Percentiles rank a stretch among this genome's conserved stretches.
phyloP scores from a whole-genome alignment of 1,140 invertebrate genomes.

The Hormaphis cornu region DNA sequence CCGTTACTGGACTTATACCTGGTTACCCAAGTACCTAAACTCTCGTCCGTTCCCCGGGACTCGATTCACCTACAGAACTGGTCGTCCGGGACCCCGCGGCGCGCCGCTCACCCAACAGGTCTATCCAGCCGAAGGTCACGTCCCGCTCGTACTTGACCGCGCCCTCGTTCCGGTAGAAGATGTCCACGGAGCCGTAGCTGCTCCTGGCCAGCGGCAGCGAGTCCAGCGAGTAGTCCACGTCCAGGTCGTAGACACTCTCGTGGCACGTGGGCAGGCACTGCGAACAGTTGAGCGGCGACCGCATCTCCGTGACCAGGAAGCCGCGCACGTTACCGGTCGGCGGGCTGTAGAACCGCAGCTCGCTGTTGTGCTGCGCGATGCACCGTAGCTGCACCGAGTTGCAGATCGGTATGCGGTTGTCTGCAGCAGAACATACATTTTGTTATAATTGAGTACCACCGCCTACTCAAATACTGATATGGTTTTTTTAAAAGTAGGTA shows the following conservation, averaged over 20 bases:
- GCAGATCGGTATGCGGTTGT: constrained; percentile 36
- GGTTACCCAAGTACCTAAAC: no score
- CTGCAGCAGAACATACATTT: constrained; percentile 34
- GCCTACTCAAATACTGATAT: no score
- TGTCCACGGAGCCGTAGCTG: constrained; percentile 36
- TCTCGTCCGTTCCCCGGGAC: no score
- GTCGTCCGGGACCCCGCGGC: no score
- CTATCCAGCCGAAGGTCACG: constrained; percentile 39
- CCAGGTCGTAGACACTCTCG: constrained; percentile 37
- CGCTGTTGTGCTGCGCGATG: constrained; percentile 35
- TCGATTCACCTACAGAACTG: no score
- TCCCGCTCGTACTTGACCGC: constrained; percentile 39
- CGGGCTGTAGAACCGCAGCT: constrained; percentile 37
- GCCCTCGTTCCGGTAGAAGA: constrained; percentile 38
- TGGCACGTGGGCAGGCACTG: constrained; percentile 38
- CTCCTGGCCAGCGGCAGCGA: constrained; percentile 32
- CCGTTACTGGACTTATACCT: background rate
- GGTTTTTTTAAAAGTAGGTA: no score
- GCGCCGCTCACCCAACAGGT: constrained; percentile 39
- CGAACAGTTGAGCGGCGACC: constrained; percentile 36
- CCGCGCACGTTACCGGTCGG: constrained; percentile 34
- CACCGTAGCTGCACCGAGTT: constrained; percentile 36
- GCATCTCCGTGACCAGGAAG: constrained; percentile 30
- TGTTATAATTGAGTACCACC: no score
- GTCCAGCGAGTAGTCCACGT: constrained; percentile 35